Conservation (phyloP, 2,113 vertebrate species). For the Hemicordylus capensis region DNA sequence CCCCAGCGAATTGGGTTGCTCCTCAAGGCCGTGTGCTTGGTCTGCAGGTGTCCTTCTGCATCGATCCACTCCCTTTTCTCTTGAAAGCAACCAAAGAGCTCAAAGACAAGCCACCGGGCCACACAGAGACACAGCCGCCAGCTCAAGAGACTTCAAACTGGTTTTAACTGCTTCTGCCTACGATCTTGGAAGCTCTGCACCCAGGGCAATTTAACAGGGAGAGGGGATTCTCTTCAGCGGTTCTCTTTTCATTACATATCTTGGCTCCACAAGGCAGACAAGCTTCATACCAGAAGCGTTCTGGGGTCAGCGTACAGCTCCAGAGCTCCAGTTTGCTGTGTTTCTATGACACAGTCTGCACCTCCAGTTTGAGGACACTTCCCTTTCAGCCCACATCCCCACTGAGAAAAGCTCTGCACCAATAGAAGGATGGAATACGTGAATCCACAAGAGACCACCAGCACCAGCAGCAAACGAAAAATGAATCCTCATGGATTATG, state of each 20-base stretch:
- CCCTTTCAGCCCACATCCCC: neutral
- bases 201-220: neutral
- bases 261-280: neutral
- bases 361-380: neutral
- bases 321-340: no score
- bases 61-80: neutral
- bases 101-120: neutral
- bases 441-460: neutral
- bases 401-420: accelerated
- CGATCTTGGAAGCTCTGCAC: neutral
- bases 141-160: constrained; percentile 27
- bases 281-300: neutral
- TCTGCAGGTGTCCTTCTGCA: constrained; percentile 26
- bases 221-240: accelerated
- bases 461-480: neutral
- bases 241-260: neutral
- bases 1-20: neutral
- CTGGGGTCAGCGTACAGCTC: neutral
- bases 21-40: neutral
- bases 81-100: neutral
- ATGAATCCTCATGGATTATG: neutral
- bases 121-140: neutral
- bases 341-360: neutral
- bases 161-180: constrained; percentile 9
- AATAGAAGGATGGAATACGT: no score